Base-by-base conservation (phyloP, 2,797 vertebrate genomes). In the Cynodonichthys magdalenae region DNA sequence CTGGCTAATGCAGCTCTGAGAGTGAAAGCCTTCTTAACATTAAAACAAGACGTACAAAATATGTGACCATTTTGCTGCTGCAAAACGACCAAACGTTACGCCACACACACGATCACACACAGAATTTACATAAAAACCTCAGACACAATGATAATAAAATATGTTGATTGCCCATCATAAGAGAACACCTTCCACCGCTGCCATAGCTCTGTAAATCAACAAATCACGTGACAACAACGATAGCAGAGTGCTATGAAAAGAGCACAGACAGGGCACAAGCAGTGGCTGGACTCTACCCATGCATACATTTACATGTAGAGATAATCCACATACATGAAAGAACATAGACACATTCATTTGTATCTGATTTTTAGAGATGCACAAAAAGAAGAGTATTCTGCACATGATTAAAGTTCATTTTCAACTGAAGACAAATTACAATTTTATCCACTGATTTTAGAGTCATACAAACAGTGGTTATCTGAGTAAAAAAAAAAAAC, bases 121-220 rank as follows among this genome's bases (percentile, higher is more conserved):
- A 72, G 60, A 59, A 75, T 55, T 73, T 58, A 74, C 70, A 70
- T 77, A 69, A 80, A 83, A 71, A 74, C 46, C 45, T 49, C 6
- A 8, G 63, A 60, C 69, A 75, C 52, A 53, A 62, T 67, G 59
- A 71, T 60, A 24, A 74, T 81, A 80, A 90, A 93, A 91, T 90
- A 88, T 88, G 85, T 89, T 85, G 84, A 92, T 90, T 90, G 83
- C 73, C 77, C 71, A 46, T 56, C 88, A 91, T 90, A 90, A 88
- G 74, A 89, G 90, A 87, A 84, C 62, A 81, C 74, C 75, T 79
- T 83, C 71, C 63, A 69, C 53, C 69, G 90, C 90, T 81, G 50
- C 88, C 87, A 89, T 89, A 87, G 90, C 89, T 89, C 88, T 92
- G 84, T 87, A 84, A 86, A 78, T 82, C 84, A 88, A 86, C 90